Percentiles rank a stretch among this genome's conserved stretches.
These are phyloP conservation scores for Pseudoatta argentina DNA, from an alignment of 1,140 invertebrate species.

Conservation along the genomic window DNA sequence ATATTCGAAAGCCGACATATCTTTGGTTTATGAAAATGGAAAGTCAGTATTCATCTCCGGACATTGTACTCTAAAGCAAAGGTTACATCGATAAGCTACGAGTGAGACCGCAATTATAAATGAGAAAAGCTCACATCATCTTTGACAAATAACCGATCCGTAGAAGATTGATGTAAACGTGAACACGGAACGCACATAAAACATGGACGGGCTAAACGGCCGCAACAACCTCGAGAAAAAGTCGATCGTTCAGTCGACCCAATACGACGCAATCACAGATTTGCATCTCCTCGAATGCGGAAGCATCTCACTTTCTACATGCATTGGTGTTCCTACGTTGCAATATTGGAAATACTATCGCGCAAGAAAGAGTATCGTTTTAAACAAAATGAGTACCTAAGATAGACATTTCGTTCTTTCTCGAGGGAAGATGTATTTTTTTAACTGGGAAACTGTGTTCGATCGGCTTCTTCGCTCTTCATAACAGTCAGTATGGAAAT, in stretches of 20 bases:
- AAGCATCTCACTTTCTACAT: neutral
- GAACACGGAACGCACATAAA: neutral
- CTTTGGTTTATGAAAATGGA: slow-evolving; percentile 38
- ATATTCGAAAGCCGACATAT: slow-evolving; percentile 39
- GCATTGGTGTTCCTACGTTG: neutral
- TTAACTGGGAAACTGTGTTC: neutral
- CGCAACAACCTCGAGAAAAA: neutral
- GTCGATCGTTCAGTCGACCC: neutral
- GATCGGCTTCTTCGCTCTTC: slow-evolving; percentile 13
- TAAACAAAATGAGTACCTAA: slow-evolving; percentile 3
- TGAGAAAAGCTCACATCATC: neutral
- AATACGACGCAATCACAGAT: neutral
- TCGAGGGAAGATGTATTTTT: slow-evolving; percentile 14
- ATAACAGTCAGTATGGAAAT: slow-evolving; percentile 59
- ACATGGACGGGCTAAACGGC: neutral
- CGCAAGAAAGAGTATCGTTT: slow-evolving; percentile 16
- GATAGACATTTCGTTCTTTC: slow-evolving; percentile 15
- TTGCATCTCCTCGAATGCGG: neutral
- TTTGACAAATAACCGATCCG: slow-evolving; percentile 25
- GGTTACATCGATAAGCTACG: slow-evolving; percentile 31
- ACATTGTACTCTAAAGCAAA: slow-evolving; percentile 21
- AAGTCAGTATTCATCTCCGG: slow-evolving; percentile 22
- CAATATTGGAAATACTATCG: neutral
- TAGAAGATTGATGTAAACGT: slow-evolving; percentile 27
- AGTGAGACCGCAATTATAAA: neutral